Evolutionary conservation across 2,797 vertebrate genomes (phyloP).

Genomic region (Sebastes paucispinis): DNA sequence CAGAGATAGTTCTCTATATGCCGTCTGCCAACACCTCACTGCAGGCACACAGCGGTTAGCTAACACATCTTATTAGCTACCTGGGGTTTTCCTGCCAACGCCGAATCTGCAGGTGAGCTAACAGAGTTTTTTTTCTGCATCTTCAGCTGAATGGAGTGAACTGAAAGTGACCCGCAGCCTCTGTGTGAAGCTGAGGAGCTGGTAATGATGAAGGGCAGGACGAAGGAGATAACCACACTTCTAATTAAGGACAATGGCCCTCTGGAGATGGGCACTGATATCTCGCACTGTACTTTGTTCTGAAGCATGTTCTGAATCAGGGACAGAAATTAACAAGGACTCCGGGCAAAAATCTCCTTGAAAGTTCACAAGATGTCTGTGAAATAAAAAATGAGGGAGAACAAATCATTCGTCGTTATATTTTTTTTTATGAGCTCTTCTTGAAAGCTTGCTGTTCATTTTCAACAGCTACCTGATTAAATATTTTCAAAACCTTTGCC

Average conservation of each 20-base stretch:
- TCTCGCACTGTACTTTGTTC: conserved; percentile 52
- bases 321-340: conserved; percentile 37
- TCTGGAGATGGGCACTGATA: conserved; percentile 60
- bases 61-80: conserved; percentile 17
- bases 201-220: conserved; percentile 71
- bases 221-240: conserved; percentile 65
- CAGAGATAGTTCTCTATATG: not conserved
- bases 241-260: conserved; percentile 74
- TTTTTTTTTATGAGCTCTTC: not conserved
- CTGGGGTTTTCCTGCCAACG: conserved; percentile 18
- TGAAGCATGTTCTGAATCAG: conserved; percentile 38
- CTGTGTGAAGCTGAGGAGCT: conserved; percentile 27
- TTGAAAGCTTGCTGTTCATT: not conserved
- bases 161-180: conserved; percentile 49
- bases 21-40: not conserved
- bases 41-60: not conserved
- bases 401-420: not conserved
- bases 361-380: conserved; percentile 36
- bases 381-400: conserved; percentile 25
- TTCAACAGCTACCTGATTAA: not conserved
- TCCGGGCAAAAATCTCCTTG: conserved; percentile 19
- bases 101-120: conserved; percentile 21
- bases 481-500: not conserved
- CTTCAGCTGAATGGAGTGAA: conserved; percentile 43
- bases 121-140: conserved; percentile 1